Evolutionary conservation across 1,140 invertebrate genomes (phyloP).

Genomic region (Phthorimaea operculella): DNA sequence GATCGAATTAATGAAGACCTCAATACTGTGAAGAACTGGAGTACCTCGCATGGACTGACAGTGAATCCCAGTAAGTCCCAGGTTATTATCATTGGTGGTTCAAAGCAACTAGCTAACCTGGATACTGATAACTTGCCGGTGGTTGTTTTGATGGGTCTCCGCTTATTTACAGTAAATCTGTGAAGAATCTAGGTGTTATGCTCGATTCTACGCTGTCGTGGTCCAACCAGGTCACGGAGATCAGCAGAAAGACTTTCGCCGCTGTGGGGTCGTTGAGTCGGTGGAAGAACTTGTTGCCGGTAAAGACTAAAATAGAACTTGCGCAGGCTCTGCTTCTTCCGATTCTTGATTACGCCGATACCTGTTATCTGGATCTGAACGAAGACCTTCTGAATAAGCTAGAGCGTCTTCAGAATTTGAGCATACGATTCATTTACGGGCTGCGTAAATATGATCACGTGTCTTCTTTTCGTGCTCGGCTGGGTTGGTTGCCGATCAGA

Average conservation of each 20-base stretch:
- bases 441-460: not conserved
- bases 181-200: not conserved
- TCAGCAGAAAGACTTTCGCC: not conserved
- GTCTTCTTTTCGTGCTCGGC: not conserved
- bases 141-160: not conserved
- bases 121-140: not conserved
- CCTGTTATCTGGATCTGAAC: constrained; percentile 9
- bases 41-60: not conserved
- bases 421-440: not conserved
- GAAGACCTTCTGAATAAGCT: constrained; percentile 11
- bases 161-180: not conserved
- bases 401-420: constrained; percentile 8
- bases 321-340: constrained; percentile 10
- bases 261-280: not conserved
- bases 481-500: not conserved
- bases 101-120: not conserved
- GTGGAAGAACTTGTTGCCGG: constrained; percentile 1
- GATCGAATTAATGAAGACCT: not conserved
- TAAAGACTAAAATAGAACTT: constrained; percentile 3
- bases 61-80: constrained; percentile 4
- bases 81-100: not conserved
- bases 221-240: constrained; percentile 1
- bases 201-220: constrained; percentile 4
- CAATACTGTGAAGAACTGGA: not conserved
- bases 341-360: constrained; percentile 15